Base-by-base conservation (phyloP, 2,888 invertebrate species). In the Lithophane socia region DNA sequence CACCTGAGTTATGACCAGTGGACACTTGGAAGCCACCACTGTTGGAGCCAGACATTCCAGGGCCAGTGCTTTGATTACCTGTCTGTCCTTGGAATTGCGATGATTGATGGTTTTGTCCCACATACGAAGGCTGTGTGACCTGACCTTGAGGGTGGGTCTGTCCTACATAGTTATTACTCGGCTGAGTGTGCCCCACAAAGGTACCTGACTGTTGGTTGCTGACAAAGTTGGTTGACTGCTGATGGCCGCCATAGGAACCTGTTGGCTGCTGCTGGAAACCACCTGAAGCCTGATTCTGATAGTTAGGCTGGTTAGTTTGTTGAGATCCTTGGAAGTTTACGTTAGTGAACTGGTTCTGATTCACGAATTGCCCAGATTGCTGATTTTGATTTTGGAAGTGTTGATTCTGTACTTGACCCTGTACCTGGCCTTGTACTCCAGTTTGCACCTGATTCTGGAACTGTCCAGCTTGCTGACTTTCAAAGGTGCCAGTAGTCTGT, bases 21-120 rank as follows among this genome's bases (percentile, higher is more conserved):
- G 93, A 85, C 0, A 88, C 87, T 78, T 93, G 92, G 74, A 91
- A 94, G 0, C 93, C 91, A 60, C 88, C 89, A 67, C 71, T 77
- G 60, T 83, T 79, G 7, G 80, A 75, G 10, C 85, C 88, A 2
- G 75, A 71, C 2, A 3, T 7, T n/a, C 63, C 78, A 66, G 56
- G 56, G n/a, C 58, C 72, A 47, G n/a, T 37, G 18, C 49, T 61
- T 44, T 63, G 86, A 24, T 64, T 79, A 16, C 75, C 72, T 12
- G 72, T 1, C n/a, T 83, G 80, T 1, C 75, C 80, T 73, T 88
- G 89, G 24, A 79, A 84, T 2, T 85, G 82, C 0, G 84, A 54
- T 29, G 75, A 61, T 44, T 86, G 86, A 42, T 87, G 82, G 73
- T 83, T 75, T 63, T 86, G 87, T 3, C 87, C 88, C 2, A 77